Percentiles rank a stretch among this genome's conserved stretches.
These are phyloP conservation scores for Charina bottae DNA, from an alignment of 2,113 vertebrate species.

Conservation along the genomic window DNA sequence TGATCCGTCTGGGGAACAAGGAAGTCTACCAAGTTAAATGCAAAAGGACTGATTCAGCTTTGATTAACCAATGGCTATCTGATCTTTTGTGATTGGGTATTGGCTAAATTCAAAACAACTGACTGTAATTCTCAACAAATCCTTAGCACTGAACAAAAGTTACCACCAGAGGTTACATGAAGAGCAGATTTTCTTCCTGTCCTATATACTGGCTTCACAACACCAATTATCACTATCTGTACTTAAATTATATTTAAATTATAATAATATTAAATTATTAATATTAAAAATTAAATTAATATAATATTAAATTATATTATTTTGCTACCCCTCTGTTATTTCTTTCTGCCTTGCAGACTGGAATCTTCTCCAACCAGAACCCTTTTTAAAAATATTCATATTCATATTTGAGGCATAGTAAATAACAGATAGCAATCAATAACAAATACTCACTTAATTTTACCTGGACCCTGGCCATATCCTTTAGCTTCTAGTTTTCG, in stretches of 20 bases:
- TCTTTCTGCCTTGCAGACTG: background rate
- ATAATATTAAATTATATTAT: background rate
- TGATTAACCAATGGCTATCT: no score
- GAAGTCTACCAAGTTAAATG: no score
- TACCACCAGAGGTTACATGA: background rate
- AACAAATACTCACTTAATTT: conserved; percentile 90
- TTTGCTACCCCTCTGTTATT: background rate
- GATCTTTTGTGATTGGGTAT: background rate
- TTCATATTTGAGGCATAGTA: background rate
- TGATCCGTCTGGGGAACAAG: no score
- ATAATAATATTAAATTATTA: no score
- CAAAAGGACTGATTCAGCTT: no score
- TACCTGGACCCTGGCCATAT: conserved; percentile 96
- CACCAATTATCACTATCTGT: background rate
- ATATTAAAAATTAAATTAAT: no score
- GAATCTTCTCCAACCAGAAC: background rate
- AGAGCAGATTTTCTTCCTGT: background rate
- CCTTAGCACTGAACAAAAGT: background rate
- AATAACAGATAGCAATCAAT: background rate
- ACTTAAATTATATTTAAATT: background rate
- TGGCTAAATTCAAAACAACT: background rate
- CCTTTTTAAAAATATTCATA: background rate
- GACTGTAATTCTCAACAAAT: background rate
- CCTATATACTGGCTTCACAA: background rate
- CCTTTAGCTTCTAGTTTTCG: conserved; percentile 98